phyloP scores from a whole-genome alignment of 2,797 vertebrate genomes.

The Tamandua tetradactyla region DNA sequence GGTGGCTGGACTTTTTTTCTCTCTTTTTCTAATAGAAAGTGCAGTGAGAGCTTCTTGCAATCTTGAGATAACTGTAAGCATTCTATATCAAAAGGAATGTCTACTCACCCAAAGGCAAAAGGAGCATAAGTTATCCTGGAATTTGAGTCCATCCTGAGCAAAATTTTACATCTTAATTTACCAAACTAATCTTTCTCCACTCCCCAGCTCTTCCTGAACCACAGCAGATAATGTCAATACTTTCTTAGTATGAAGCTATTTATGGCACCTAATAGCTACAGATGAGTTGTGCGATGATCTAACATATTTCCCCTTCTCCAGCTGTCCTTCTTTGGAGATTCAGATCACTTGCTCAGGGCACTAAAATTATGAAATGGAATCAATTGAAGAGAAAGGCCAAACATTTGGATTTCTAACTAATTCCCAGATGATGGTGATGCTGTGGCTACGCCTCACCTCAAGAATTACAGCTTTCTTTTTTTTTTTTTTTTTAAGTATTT shows the following conservation, averaged over 20 bases:
- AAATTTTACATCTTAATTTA: constrained; percentile 45
- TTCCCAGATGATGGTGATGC: not conserved
- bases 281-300: not conserved
- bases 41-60: not conserved
- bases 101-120: not conserved
- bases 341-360: not conserved
- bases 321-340: constrained; percentile 10
- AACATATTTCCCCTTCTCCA: not conserved
- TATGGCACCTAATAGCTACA: not conserved
- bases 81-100: not conserved
- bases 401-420: not conserved
- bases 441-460: not conserved
- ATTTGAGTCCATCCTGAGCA: constrained; percentile 21
- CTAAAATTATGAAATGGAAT: not conserved
- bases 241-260: constrained; percentile 36
- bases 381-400: not conserved
- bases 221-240: constrained; percentile 22
- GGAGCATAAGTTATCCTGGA: not conserved
- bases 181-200: constrained; percentile 26
- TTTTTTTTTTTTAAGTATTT: constrained; percentile 35
- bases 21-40: not conserved
- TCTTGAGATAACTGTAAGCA: not conserved
- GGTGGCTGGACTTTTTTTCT: not conserved
- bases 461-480: constrained; percentile 5
- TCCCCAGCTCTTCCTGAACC: constrained; percentile 48